Percentiles rank a stretch among this genome's conserved stretches.
phyloP scores from a whole-genome alignment of 2,888 invertebrate genomes.

The Ormyrus rosae region DNA sequence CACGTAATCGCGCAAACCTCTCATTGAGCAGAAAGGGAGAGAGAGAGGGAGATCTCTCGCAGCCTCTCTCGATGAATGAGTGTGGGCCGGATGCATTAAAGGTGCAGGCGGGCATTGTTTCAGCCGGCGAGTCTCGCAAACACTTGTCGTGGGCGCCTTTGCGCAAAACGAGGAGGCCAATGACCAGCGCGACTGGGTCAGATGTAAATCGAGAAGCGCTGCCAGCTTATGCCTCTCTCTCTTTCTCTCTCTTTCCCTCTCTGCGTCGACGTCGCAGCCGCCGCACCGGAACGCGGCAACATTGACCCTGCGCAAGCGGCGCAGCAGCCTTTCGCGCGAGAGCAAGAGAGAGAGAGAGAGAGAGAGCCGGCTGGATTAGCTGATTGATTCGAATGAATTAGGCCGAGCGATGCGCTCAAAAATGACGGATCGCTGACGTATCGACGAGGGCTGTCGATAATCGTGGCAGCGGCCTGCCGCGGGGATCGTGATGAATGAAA shows the following conservation, averaged over 20 bases:
- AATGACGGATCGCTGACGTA: neutral
- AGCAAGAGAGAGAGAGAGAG: no score
- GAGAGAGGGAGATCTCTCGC: slow-evolving; percentile 2
- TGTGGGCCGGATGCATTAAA: neutral
- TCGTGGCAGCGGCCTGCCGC: no score
- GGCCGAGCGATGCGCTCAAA: no score
- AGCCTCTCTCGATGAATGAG: neutral
- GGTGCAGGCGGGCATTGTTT: no score
- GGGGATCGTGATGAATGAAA: no score
- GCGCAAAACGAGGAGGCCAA: slow-evolving; percentile 57
- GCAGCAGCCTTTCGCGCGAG: no score
- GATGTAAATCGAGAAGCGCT: slow-evolving; percentile 63
- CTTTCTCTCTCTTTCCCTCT: neutral
- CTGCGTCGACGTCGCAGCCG: neutral
- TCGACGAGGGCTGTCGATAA: neutral
- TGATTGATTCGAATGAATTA: no score
- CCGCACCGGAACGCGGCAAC: neutral
- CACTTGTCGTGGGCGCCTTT: neutral
- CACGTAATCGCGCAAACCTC: neutral
- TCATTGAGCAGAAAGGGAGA: slow-evolving; percentile 12
- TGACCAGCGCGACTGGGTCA: slow-evolving; percentile 64
- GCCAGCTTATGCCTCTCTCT: slow-evolving; percentile 22
- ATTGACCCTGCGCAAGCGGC: neutral
- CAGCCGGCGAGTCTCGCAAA: no score
- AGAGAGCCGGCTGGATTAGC: no score